Percentiles rank a stretch among this genome's conserved stretches.
Evolutionary conservation across 1,140 invertebrate genomes (phyloP).

Genomic region (Drosophila pseudoananassae): DNA sequence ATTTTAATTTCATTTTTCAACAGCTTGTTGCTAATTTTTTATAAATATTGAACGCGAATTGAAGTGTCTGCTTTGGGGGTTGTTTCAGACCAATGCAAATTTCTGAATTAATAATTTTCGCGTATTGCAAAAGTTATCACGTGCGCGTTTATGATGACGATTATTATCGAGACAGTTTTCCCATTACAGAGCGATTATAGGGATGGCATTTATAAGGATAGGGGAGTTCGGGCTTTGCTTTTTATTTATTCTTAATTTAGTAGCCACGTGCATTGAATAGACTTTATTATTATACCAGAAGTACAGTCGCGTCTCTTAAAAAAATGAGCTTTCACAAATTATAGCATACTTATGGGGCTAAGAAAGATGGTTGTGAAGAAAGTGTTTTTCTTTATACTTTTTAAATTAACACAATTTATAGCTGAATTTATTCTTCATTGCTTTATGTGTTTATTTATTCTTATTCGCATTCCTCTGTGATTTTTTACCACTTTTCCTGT

Average conservation of each 20-base stretch:
- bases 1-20: slow-evolving; percentile 52
- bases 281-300: slow-evolving; percentile 1
- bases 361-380: not conserved
- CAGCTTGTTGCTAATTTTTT: slow-evolving; percentile 78
- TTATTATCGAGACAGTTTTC: slow-evolving; percentile 34
- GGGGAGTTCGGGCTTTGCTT: slow-evolving; percentile 1
- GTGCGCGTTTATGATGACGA: slow-evolving; percentile 54
- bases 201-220: slow-evolving; percentile 29
- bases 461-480: not conserved
- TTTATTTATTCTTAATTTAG: slow-evolving; percentile 44
- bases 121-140: slow-evolving; percentile 67
- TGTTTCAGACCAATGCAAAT: slow-evolving; percentile 58
- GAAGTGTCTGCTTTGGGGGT: slow-evolving; percentile 28
- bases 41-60: slow-evolving; percentile 64
- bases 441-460: not conserved
- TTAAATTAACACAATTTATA: not conserved
- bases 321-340: not conserved
- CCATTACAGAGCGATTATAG: slow-evolving; percentile 42
- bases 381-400: too few species aligned
- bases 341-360: slow-evolving; percentile 21
- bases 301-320: slow-evolving; percentile 10
- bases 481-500: not conserved
- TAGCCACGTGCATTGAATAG: slow-evolving; percentile 22
- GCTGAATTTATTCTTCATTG: not conserved
- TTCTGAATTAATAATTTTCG: slow-evolving; percentile 55